Evolutionary conservation across 1,140 invertebrate genomes (phyloP).

Genomic region (Drosophila nasuta): DNA sequence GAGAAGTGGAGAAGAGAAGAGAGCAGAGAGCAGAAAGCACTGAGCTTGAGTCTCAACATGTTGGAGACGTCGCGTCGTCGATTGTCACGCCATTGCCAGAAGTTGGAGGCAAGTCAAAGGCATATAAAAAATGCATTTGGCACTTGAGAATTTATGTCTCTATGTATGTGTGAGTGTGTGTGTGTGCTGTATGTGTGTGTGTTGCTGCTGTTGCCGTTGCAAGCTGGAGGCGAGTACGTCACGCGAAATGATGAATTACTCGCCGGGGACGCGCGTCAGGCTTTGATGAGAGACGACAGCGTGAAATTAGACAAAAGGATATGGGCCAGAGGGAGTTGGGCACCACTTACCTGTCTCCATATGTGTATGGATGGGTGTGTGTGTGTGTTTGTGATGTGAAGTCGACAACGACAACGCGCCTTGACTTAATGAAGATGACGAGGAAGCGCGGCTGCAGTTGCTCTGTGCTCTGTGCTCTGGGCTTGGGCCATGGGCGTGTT

Average conservation of each 20-base stretch:
- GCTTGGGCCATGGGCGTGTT: slow-evolving; percentile 41
- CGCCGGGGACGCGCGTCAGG: slow-evolving; percentile 80
- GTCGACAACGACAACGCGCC: slow-evolving; percentile 69
- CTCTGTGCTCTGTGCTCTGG: background rate
- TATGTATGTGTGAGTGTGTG: too few species aligned
- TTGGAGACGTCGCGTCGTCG: slow-evolving; percentile 47
- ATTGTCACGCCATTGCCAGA: slow-evolving; percentile 77
- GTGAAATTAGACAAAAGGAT: slow-evolving; percentile 82
- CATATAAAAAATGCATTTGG: slow-evolving; percentile 79
- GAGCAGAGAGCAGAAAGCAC: background rate
- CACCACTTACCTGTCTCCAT: slow-evolving; percentile 7
- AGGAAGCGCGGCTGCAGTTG: slow-evolving; percentile 23
- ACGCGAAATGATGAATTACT: slow-evolving; percentile 83
- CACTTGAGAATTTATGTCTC: slow-evolving; percentile 79
- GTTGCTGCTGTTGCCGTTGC: slow-evolving; percentile 10
- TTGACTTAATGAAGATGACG: slow-evolving; percentile 82
- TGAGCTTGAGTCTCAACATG: slow-evolving; percentile 60
- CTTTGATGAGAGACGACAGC: slow-evolving; percentile 82
- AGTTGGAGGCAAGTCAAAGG: slow-evolving; percentile 72
- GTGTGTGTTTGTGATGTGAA: slow-evolving; percentile 34
- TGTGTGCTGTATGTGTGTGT: slow-evolving; percentile 21
- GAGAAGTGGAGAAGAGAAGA: background rate
- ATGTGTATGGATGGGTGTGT: slow-evolving; percentile 22
- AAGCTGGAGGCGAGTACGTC: slow-evolving; percentile 63
- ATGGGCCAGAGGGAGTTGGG: slow-evolving; percentile 54